Evolutionary conservation across 2,113 vertebrate genomes (phyloP), one percentile per base, ranked within the genome.

Genomic region (Hyperopisus bebe): DNA sequence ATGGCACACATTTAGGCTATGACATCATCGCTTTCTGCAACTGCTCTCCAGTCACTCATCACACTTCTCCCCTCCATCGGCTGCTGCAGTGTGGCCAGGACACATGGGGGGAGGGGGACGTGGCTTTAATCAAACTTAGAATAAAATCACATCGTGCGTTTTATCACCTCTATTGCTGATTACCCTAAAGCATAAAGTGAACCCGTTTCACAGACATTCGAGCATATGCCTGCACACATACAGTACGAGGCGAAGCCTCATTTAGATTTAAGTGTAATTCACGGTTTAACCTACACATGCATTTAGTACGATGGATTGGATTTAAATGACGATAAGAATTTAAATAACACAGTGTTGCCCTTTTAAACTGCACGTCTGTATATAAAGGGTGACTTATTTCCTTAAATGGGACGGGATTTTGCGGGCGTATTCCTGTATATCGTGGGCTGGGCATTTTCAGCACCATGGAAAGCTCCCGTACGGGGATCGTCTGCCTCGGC

Each of bases 11-110:
- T 91, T 91, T 84, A 58, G 93, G 92, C 92, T 90, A 95, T 95
- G 95, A 95, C 95, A 95, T 95, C 94, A 95, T 92, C 92, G 91
- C 91, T 90, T 92, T 92, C n/a, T 51, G 90, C 91, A 92, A 90
- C 93, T 92, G 92, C 94, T 93, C 91, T 88, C 90, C 90, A 35
- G 84, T 87, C 70, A 58, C 88, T 84, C 53, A 62, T 87, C 91
- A 74, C 90, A 83, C 88, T 89, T 82, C 82, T 31, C 31, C 51
- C 42, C 50, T 39, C 77, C 80, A 46, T 27, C 50, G 10, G 5
- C 48, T 84, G 77, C 88, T 55, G 88, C 88, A 89, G 77, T 89
- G 88, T 89, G 51, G 50, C 50, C 53, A 35, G 13, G 44, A 46
- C 62, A 17, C 48, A 8, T n/a, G 21, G 15, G 42, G 42, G 62